phyloP scores from a whole-genome alignment of 2,113 vertebrate genomes.

The Myotis yumanensis region DNA sequence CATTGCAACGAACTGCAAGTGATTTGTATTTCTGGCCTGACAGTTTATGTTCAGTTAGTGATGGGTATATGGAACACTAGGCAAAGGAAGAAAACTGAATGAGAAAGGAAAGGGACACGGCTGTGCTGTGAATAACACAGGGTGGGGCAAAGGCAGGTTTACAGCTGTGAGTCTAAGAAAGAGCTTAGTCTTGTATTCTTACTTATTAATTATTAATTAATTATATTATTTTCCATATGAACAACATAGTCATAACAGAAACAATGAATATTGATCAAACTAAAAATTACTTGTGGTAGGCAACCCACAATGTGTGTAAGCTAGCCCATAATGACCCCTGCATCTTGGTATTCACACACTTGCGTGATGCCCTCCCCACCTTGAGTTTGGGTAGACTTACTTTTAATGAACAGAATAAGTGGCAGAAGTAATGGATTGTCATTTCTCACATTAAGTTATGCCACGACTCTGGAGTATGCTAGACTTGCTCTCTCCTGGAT shows the following conservation, averaged over 20 bases:
- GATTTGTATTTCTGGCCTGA: conserved; percentile 7
- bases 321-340: background rate
- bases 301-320: background rate
- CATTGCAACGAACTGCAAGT: background rate
- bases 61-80: background rate
- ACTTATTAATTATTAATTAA: background rate
- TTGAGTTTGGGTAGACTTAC: background rate
- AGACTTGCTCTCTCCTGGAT: background rate
- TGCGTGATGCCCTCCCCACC: background rate
- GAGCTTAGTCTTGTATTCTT: background rate
- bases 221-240: background rate
- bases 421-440: background rate
- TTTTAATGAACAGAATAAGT: background rate
- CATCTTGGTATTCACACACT: background rate
- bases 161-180: background rate
- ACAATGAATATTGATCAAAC: background rate
- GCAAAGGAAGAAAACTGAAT: background rate
- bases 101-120: background rate
- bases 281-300: background rate
- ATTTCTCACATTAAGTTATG: background rate
- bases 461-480: background rate
- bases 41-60: background rate
- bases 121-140: background rate
- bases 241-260: background rate
- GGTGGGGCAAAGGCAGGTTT: background rate